Evolutionary conservation across 2,888 invertebrate species (phyloP).

Genomic region (Panorpa germanica): DNA sequence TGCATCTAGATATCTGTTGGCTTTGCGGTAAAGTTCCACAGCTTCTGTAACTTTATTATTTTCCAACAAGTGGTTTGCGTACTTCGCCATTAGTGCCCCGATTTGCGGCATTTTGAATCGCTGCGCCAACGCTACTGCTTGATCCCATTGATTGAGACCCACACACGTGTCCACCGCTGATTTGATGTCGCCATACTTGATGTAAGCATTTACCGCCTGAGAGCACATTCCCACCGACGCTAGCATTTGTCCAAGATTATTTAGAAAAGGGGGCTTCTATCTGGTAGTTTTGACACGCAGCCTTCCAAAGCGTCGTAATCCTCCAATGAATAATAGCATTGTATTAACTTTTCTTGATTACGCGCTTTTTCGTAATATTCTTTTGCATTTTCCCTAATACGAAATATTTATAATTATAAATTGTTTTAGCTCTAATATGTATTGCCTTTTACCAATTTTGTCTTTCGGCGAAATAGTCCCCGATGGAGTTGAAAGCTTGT

Average conservation of each 20-base stretch:
- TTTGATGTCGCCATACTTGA: constrained; percentile 58
- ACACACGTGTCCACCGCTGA: constrained; percentile 70
- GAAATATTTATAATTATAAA: constrained; percentile 10
- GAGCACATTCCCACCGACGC: constrained; percentile 53
- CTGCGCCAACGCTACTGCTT: constrained; percentile 63
- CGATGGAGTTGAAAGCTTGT: constrained; percentile 77
- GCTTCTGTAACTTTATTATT: constrained; percentile 61
- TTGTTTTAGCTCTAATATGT: no score
- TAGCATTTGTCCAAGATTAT: constrained; percentile 61
- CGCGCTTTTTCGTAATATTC: constrained; percentile 82
- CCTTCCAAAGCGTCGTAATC: constrained; percentile 72
- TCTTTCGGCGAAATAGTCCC: constrained; percentile 78
- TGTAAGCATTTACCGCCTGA: constrained; percentile 60
- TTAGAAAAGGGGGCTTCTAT: constrained; percentile 53
- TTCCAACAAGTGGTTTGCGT: constrained; percentile 57
- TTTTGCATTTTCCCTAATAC: constrained; percentile 54
- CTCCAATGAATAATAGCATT: constrained; percentile 81
- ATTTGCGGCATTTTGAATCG: constrained; percentile 60
- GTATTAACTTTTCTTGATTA: constrained; percentile 65
- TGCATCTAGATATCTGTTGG: constrained; percentile 22
- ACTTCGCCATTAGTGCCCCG: constrained; percentile 50
- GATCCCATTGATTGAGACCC: constrained; percentile 71
- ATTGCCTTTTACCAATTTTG: constrained; percentile 66
- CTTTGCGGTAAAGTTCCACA: constrained; percentile 43
- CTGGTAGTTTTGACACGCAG: constrained; percentile 57